Percentiles rank a stretch among this genome's conserved stretches.
Conservation (phyloP, 2,888 invertebrate genomes). For the Sclerodermus sp. region DNA sequence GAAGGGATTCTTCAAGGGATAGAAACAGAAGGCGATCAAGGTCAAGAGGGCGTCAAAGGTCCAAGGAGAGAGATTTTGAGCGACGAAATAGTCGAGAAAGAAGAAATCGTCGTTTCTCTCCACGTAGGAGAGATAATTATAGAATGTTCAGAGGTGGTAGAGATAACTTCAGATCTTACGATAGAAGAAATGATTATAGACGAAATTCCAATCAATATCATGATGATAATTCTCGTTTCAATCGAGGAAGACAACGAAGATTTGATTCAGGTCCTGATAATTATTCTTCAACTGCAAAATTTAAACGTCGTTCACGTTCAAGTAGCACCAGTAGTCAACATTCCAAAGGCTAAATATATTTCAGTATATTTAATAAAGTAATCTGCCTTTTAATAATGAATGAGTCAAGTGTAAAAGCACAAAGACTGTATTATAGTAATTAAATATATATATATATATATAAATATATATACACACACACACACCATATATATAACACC, state of each 20-base stretch:
- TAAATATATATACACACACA: no score
- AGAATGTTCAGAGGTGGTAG: slow-evolving; percentile 33
- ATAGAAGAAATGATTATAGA: slow-evolving; percentile 36
- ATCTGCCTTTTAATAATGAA: no score
- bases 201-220: slow-evolving; percentile 30
- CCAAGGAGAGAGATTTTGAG: slow-evolving; percentile 38
- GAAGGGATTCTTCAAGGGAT: slow-evolving; percentile 40
- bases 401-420: no score
- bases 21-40: slow-evolving; percentile 41
- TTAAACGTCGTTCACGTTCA: slow-evolving; percentile 46
- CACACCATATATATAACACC: no score
- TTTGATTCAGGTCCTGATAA: slow-evolving; percentile 19
- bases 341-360: slow-evolving; percentile 38
- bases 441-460: no score
- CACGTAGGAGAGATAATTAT: slow-evolving; percentile 37
- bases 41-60: slow-evolving; percentile 46
- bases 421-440: no score
- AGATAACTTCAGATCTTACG: slow-evolving; percentile 34
- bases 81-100: slow-evolving; percentile 42
- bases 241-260: slow-evolving; percentile 25
- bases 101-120: slow-evolving; percentile 38
- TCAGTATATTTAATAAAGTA: no score
- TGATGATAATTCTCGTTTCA: slow-evolving; percentile 25
- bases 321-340: slow-evolving; percentile 45
- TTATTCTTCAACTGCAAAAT: slow-evolving; percentile 37